Evolutionary conservation across 2,797 vertebrate genomes (phyloP), one percentile per base, ranked within the genome.

Genomic region (Knipowitschia caucasica): DNA sequence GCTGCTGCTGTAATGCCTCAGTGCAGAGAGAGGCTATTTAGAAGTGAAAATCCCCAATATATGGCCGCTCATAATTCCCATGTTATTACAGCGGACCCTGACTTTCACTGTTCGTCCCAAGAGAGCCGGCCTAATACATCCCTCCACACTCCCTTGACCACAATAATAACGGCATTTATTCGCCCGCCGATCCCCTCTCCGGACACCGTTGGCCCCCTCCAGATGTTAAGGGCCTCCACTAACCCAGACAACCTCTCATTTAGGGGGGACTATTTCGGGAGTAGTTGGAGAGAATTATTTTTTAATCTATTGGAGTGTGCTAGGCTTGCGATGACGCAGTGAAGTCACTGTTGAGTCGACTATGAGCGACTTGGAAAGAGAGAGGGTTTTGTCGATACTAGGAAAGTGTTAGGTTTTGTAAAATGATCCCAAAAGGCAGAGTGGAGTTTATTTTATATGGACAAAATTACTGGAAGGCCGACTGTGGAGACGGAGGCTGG

Each of bases 131-230:
- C 61, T 85, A 84, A 85, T 84, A 69, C 66, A 64, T 77, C 56
- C 70, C 72, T 81, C 82, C 81, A 82, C 72, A 75, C 84, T 76
- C 82, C 64, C 78, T 56, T 79, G 69, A 80, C 84, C 84, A 80
- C 77, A 64, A 73, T 85, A 81, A 83, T 84, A 82, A 85, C 82
- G 74, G 59, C 65, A 59, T 80, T 77, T 78, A 59, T 81, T 73
- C 76, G 56, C 81, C 50, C 54, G n/a, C 54, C 76, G 50, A 67
- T 60, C 47, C 47, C 36, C 62, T 77, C 65, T 71, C 53, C 35
- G 66, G 74, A 57, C 69, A 77, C 58, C 62, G 78, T 53, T 54
- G 47, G 72, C 60, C 62, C 43, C 18, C 47, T 49, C 59, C 49
- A 24, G 50, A 36, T 54, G 52, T 46, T 27, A 34, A 5, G 24